A percentile compares a stretch with the other conserved stretches of the same genome.
phyloP scores from a whole-genome alignment of 2,113 vertebrate genomes.

The Erpornis zantholeuca region DNA sequence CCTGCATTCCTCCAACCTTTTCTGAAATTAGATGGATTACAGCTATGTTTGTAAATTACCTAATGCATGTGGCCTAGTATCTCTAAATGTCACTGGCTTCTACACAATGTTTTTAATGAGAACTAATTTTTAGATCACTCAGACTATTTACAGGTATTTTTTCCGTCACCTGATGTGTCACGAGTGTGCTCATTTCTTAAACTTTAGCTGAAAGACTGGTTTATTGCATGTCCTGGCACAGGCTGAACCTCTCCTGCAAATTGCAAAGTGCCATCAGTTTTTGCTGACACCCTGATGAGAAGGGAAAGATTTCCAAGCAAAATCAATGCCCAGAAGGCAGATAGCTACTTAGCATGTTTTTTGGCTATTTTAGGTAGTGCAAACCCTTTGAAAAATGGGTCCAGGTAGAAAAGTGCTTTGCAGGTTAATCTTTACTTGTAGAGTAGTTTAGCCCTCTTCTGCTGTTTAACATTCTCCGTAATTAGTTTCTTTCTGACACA shows the following conservation, averaged over 20 bases:
- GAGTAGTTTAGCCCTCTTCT: not conserved
- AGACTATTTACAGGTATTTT: not conserved
- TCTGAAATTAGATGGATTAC: not conserved
- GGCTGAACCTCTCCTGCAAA: not conserved
- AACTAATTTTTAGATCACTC: not conserved
- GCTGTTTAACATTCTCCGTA: not conserved
- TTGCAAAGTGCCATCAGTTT: not conserved
- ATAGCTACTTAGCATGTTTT: not conserved
- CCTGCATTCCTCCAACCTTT: not conserved
- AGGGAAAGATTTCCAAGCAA: not conserved
- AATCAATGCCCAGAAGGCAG: not conserved
- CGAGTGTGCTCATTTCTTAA: not conserved
- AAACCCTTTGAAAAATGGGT: not conserved
- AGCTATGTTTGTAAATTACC: constrained; percentile 8
- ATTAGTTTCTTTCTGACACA: not conserved
- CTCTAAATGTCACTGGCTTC: not conserved
- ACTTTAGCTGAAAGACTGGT: not conserved
- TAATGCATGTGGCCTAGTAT: not conserved
- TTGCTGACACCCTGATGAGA: not conserved
- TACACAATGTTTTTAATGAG: not conserved
- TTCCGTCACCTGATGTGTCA: not conserved
- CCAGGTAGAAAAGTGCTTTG: not conserved
- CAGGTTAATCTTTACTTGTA: not conserved
- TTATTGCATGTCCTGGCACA: not conserved
- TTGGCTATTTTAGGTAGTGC: not conserved